phyloP scores from a whole-genome alignment of 2,888 invertebrate genomes.

The Lycaena phlaeas region DNA sequence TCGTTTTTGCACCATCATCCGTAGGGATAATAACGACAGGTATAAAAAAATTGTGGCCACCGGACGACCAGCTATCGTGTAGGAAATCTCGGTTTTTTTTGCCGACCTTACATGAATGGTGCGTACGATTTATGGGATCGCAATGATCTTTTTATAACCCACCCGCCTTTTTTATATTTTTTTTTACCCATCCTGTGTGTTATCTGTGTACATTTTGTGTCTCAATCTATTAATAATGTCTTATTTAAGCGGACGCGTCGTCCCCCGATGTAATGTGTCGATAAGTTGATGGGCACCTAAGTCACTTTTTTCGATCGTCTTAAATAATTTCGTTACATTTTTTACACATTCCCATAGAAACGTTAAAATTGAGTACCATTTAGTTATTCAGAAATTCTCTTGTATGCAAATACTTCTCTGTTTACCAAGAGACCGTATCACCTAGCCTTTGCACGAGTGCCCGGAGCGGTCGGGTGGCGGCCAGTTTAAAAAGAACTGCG shows the following conservation, averaged over 20 bases:
- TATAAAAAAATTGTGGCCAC: conserved; percentile 44
- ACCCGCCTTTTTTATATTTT: conserved; percentile 38
- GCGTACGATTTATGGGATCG: conserved; percentile 68
- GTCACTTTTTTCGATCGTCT: neutral
- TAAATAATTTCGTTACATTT: neutral
- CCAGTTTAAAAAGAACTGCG: conserved; percentile 32
- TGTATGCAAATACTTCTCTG: conserved; percentile 38
- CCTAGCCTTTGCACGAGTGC: conserved; percentile 50
- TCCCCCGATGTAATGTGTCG: conserved; percentile 25
- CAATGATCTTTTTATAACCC: conserved; percentile 61
- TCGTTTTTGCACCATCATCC: conserved; percentile 25
- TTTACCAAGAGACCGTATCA: conserved; percentile 48
- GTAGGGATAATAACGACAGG: conserved; percentile 16
- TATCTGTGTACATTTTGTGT: conserved; percentile 64
- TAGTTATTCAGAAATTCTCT: conserved; percentile 24
- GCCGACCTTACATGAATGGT: conserved; percentile 61
- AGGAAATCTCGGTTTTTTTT: conserved; percentile 65
- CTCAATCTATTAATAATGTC: conserved; percentile 70
- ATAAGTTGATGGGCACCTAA: conserved; percentile 4
- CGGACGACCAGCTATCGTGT: conserved; percentile 60
- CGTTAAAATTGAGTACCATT: conserved; percentile 13
- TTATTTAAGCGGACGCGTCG: conserved; percentile 55
- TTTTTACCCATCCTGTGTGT: conserved; percentile 36
- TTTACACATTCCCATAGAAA: conserved; percentile 8
- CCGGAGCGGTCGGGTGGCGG: conserved; percentile 33